A percentile compares a stretch with the other conserved stretches of the same genome.
Conservation (phyloP, 2,888 invertebrate genomes). For the Torymus aiolomorphi region DNA sequence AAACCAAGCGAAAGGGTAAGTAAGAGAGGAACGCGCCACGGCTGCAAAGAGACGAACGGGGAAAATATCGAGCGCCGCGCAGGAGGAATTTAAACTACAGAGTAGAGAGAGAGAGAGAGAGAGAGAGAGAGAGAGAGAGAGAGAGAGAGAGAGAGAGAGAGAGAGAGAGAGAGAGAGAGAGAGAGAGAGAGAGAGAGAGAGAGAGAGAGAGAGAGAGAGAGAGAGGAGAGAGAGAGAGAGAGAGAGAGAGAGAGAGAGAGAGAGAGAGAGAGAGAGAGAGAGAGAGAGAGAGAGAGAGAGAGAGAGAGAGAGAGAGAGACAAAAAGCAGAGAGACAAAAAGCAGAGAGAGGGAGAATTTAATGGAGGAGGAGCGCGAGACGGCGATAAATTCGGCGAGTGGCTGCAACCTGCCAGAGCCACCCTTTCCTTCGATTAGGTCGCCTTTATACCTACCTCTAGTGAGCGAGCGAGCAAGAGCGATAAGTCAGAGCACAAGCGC, state of each 20-base stretch:
- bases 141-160: slow-evolving; percentile 6
- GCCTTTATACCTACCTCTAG: slow-evolving; percentile 19
- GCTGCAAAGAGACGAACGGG: background rate
- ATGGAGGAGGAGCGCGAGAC: slow-evolving; percentile 33
- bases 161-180: background rate
- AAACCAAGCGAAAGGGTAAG: background rate
- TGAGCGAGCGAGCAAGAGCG: background rate
- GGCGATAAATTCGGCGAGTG: slow-evolving; percentile 55
- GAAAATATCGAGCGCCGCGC: slow-evolving; percentile 40
- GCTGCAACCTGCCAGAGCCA: slow-evolving; percentile 55
- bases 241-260: background rate
- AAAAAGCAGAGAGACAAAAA: slow-evolving; percentile 27
- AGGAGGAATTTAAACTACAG: slow-evolving; percentile 32
- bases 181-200: slow-evolving; percentile 19
- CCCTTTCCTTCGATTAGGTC: slow-evolving; percentile 40
- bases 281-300: slow-evolving; percentile 24
- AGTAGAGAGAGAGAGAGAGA: slow-evolving; percentile 13
- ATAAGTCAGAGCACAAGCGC: too few relatives aligned
- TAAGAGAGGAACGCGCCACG: background rate
- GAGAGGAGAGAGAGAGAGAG: slow-evolving; percentile 6
- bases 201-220: slow-evolving; percentile 19
- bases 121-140: background rate
- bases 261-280: background rate
- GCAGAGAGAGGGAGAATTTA: slow-evolving; percentile 42
- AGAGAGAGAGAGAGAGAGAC: slow-evolving; percentile 12